Percentiles rank a stretch among this genome's conserved stretches.
Conservation (phyloP, 2,888 invertebrate genomes). For the Busseola fusca region DNA sequence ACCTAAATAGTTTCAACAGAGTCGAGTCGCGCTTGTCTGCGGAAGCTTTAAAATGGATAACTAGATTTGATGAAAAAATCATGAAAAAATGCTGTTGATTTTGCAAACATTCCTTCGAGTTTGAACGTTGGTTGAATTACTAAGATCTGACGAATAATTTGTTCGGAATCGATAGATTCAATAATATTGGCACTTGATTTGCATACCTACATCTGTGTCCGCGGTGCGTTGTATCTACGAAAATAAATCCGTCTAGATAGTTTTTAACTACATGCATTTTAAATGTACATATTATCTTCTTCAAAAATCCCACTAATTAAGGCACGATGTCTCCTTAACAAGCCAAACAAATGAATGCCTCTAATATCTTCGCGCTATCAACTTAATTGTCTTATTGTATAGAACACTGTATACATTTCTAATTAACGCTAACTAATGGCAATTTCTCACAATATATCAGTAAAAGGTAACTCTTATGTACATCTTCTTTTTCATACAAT, state of each 20-base stretch:
- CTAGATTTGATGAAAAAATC: constrained; percentile 32
- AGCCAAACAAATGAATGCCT: constrained; percentile 35
- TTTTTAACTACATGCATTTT: constrained; percentile 11
- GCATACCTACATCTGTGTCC: not conserved
- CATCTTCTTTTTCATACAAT: constrained; percentile 24
- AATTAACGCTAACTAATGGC: constrained; percentile 45
- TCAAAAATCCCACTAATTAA: constrained; percentile 24
- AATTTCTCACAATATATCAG: constrained; percentile 54
- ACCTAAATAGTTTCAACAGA: not conserved
- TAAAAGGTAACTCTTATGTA: constrained; percentile 17
- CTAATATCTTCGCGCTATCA: constrained; percentile 31
- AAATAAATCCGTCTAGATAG: constrained; percentile 8
- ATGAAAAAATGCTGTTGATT: constrained; percentile 31
- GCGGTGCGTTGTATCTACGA: constrained; percentile 13
- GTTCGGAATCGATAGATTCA: not conserved
- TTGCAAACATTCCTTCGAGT: constrained; percentile 33
- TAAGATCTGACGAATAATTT: constrained; percentile 25
- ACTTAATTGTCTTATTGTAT: constrained; percentile 52
- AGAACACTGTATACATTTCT: constrained; percentile 44
- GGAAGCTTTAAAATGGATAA: constrained; percentile 8
- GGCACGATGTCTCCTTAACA: constrained; percentile 15
- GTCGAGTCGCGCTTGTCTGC: not conserved
- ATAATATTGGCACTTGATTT: constrained; percentile 18
- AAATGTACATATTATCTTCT: constrained; percentile 6
- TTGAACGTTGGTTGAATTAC: constrained; percentile 26